Base-by-base conservation (phyloP, 2,797 vertebrate species). In the Dicrostonyx torquatus region DNA sequence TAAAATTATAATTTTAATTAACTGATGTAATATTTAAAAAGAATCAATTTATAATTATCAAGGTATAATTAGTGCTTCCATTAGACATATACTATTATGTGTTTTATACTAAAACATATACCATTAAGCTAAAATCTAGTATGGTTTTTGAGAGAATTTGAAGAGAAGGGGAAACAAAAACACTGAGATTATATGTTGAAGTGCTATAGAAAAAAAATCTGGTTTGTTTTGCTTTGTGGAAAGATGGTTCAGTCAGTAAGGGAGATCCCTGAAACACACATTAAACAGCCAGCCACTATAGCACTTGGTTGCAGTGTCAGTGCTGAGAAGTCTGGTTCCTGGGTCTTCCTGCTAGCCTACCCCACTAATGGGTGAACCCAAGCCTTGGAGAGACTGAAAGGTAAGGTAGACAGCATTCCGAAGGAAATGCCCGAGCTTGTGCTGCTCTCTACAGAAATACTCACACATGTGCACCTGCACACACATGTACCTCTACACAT, bases 21-120 rank as follows among this genome's bases (percentile, higher is more conserved):
- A 4, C 68, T 95, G 37, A 62, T 82, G 29, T 45, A 66, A 2
- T 85, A 5, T 90, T 93, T 87, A 84, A 80, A 76, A 31, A 18
- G 15, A 83, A n/a, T n/a, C 60, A 89, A 53, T 96, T 93, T 94
- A 5, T 95, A 91, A 70, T 93, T 92, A 20, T 77, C 66, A 64
- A 45, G 72, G n/a, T 64, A 1, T 78, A 68, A 58, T 89, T 95
- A 73, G 73, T 91, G 40, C 53, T 91, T 94, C 34, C 37, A 43
- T 89, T 45, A 55, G 60, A n/a, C 20, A 5, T 2, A 58, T 48
- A 48, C 48, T 89, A 53, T 75, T 94, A 34, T 12, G 2, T 83
- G 20, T 89, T 83, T 0, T 73, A n/a, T 85, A 87, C 11, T 48
- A 48, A 48, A 48, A 48, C 48, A 11, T 48, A 94, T 64, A 14